These are phyloP conservation scores for Brachionus paranguensis DNA, from an alignment of 1,140 invertebrate species.

Conservation along the genomic window DNA sequence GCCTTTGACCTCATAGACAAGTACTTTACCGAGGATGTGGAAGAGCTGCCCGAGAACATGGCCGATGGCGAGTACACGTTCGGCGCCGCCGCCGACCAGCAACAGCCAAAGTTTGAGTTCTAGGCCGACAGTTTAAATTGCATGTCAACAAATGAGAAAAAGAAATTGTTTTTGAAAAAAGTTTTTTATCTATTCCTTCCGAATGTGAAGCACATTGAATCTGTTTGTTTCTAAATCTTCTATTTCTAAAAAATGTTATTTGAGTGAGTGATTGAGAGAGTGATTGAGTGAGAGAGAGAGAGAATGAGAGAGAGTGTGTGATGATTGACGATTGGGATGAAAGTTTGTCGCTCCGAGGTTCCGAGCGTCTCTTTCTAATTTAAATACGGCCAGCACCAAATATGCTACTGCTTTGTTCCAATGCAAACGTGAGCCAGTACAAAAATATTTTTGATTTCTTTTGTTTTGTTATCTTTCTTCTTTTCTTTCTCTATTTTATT, in stretches of 20 bases:
- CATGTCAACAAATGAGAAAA: background rate
- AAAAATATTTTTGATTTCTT: background rate
- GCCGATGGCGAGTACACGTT: background rate
- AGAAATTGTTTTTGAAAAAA: background rate
- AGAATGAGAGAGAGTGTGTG: too few relatives aligned
- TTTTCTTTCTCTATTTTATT: background rate
- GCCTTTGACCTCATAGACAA: slow-evolving; percentile 75
- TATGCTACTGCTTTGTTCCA: background rate
- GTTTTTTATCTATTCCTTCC: background rate
- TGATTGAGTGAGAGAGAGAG: background rate
- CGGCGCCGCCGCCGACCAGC: background rate
- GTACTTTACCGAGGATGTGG: slow-evolving; percentile 2
- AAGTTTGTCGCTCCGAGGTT: background rate
- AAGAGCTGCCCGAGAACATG: background rate
- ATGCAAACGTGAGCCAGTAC: background rate
- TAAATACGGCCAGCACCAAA: background rate
- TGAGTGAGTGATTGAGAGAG: background rate
- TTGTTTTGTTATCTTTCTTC: background rate
- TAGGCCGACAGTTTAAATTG: background rate
- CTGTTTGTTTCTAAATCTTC: background rate
- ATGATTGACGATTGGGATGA: background rate
- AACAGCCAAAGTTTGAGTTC: background rate
- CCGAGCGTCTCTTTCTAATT: background rate
- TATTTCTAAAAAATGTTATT: background rate
- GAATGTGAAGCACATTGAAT: background rate